Conservation (phyloP, 2,797 vertebrate species). For the Acipenser ruthenus region DNA sequence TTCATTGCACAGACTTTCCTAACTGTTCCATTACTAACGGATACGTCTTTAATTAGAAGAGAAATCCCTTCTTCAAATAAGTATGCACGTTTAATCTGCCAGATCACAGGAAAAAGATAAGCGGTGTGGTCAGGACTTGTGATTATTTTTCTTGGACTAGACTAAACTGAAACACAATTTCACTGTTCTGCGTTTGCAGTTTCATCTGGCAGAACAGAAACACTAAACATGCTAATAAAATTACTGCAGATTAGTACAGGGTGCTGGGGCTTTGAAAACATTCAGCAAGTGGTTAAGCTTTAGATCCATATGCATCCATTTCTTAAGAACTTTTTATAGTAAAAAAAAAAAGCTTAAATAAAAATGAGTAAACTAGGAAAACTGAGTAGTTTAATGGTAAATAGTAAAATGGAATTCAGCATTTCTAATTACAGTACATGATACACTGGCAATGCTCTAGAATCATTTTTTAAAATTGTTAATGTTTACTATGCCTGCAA, state of each 20-base stretch:
- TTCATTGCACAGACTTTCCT: not conserved
- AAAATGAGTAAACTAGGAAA: too few species aligned
- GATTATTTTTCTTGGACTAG: not conserved
- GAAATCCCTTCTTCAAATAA: not conserved
- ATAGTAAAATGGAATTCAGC: not conserved
- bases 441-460: not conserved
- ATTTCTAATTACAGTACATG: not conserved
- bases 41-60: not conserved
- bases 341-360: too few species aligned
- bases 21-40: not conserved
- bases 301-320: too few species aligned
- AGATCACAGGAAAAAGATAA: not conserved
- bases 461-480: not conserved
- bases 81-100: not conserved
- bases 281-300: too few species aligned
- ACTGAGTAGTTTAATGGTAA: not conserved
- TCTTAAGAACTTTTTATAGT: too few species aligned
- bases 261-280: too few species aligned
- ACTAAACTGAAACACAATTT: not conserved
- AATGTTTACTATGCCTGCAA: not conserved
- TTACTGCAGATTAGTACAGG: too few species aligned
- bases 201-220: too few species aligned
- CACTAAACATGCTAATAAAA: too few species aligned
- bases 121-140: not conserved
- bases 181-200: too few species aligned